phyloP scores from a whole-genome alignment of 2,113 vertebrate species.

The Elanoides forficatus region DNA sequence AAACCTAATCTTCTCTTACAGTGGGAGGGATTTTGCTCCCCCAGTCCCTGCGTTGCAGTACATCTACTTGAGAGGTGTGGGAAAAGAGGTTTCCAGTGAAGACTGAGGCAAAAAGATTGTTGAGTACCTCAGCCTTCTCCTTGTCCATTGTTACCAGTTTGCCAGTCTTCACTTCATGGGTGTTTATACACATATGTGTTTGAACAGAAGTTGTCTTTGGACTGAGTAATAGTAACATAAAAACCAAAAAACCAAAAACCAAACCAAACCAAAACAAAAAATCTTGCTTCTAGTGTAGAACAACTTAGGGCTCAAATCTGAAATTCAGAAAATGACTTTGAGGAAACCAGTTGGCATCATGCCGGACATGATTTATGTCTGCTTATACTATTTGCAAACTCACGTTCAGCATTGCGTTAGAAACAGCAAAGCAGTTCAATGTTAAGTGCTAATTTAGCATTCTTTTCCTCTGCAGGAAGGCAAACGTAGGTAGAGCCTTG shows the following conservation, averaged over 20 bases:
- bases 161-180: not conserved
- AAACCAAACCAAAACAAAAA: too few relatives aligned
- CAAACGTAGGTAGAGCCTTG: not conserved
- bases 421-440: not conserved
- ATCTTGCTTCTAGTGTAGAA: not conserved
- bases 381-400: not conserved
- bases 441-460: not conserved
- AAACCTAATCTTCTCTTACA: not conserved
- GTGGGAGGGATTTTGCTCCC: not conserved
- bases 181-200: not conserved
- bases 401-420: not conserved
- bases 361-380: not conserved
- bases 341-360: not conserved
- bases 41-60: not conserved
- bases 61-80: not conserved
- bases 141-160: fast-evolving
- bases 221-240: not conserved
- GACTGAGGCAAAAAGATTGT: not conserved
- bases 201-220: not conserved
- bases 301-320: not conserved
- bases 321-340: not conserved
- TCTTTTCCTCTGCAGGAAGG: not conserved
- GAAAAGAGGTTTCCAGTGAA: not conserved
- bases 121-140: not conserved
- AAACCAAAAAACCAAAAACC: not conserved